phyloP scores from a whole-genome alignment of 2,113 vertebrate genomes.

The Hippocampus mohnikei region DNA sequence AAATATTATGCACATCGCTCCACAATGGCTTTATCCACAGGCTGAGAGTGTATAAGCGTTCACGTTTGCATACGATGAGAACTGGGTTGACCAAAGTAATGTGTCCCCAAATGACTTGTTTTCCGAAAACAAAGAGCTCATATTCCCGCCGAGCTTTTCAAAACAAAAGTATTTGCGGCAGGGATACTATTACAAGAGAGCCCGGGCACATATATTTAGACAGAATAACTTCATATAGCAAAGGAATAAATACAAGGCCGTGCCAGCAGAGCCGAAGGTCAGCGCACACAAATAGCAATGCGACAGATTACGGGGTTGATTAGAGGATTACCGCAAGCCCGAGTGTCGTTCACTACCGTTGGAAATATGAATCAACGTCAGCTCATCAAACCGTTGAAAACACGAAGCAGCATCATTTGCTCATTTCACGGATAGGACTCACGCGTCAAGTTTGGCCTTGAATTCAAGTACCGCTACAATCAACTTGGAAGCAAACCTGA shows the following conservation, averaged over 20 bases:
- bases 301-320: constrained; percentile 5
- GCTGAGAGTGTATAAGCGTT: too few species aligned
- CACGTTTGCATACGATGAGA: neutral
- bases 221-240: constrained; percentile 17
- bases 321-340: constrained; percentile 3
- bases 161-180: neutral
- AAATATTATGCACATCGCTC: too few species aligned
- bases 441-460: constrained; percentile 74
- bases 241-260: constrained; percentile 7
- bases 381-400: neutral
- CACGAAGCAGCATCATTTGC: neutral
- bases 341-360: neutral
- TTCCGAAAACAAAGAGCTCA: neutral
- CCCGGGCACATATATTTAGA: constrained; percentile 33
- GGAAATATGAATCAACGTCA: neutral
- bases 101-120: neutral
- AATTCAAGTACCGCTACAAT: constrained; percentile 79
- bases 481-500: constrained; percentile 78
- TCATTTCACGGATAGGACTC: constrained; percentile 1
- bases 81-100: neutral
- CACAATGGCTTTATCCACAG: too few species aligned
- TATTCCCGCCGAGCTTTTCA: neutral
- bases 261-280: constrained; percentile 15
- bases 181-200: constrained; percentile 20
- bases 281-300: constrained; percentile 32